Percentiles rank a stretch among this genome's conserved stretches.
Conservation (phyloP, 1,140 invertebrate genomes). For the Pseudomyrmex gracilis region DNA sequence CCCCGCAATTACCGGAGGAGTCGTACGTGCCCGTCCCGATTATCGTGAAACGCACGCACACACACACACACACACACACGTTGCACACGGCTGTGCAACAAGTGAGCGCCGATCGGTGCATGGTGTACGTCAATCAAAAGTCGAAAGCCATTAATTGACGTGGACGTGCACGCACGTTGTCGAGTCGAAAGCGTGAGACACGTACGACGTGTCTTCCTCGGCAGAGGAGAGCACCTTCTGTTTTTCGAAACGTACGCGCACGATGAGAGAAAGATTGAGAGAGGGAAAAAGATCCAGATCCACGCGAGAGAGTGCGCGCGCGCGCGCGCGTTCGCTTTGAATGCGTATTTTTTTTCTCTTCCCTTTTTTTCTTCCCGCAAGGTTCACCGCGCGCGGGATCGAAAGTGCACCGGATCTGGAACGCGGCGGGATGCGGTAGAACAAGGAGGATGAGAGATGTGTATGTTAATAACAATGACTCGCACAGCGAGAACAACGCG, state of each 20-base stretch:
- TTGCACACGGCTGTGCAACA: slow-evolving; percentile 39
- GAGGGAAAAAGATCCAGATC: slow-evolving; percentile 24
- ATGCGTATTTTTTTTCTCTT: slow-evolving; percentile 26
- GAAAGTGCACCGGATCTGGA: slow-evolving; percentile 46
- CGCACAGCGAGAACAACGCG: neutral
- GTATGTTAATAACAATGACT: slow-evolving; percentile 49
- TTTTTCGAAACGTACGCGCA: slow-evolving; percentile 27
- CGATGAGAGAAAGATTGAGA: neutral
- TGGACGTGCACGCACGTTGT: slow-evolving; percentile 68
- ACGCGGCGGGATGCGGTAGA: slow-evolving; percentile 30
- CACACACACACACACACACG: neutral
- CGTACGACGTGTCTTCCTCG: slow-evolving; percentile 52
- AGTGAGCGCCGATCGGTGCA: slow-evolving; percentile 44
- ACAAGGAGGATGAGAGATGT: neutral
- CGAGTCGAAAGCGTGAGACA: slow-evolving; percentile 66
- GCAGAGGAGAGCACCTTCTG: slow-evolving; percentile 5
- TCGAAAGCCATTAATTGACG: slow-evolving; percentile 73
- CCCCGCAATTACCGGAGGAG: slow-evolving; percentile 58
- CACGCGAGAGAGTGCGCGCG: neutral
- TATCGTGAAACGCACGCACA: slow-evolving; percentile 55
- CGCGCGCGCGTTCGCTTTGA: slow-evolving; percentile 25
- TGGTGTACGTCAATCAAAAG: slow-evolving; percentile 69
- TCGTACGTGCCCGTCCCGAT: slow-evolving; percentile 60
- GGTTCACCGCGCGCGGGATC: slow-evolving; percentile 23
- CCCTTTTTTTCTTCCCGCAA: slow-evolving; percentile 16